phyloP scores from a whole-genome alignment of 2,888 invertebrate species.

The Dione vanillae region DNA sequence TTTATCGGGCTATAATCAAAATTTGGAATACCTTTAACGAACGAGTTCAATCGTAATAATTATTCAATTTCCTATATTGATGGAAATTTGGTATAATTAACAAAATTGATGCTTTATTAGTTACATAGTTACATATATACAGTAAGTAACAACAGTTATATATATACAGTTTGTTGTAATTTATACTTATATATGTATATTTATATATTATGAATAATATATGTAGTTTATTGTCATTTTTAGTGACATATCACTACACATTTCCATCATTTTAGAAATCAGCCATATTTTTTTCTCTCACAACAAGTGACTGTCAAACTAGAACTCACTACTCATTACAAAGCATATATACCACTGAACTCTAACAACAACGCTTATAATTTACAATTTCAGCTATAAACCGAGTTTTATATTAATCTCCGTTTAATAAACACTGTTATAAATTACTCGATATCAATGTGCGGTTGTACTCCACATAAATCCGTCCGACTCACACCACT shows the following conservation, averaged over 20 bases:
- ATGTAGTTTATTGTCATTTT: too few species aligned
- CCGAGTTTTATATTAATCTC: conserved; percentile 6
- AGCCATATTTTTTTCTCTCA: too few species aligned
- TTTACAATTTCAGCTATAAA: neutral
- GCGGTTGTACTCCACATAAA: conserved; percentile 36
- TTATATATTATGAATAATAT: too few species aligned
- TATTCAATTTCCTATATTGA: too few species aligned
- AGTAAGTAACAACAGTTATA: too few species aligned
- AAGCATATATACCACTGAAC: neutral
- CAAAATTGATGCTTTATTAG: neutral
- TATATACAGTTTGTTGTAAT: too few species aligned
- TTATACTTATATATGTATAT: neutral
- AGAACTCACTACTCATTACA: too few species aligned
- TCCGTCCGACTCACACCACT: conserved; percentile 7
- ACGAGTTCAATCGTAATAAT: neutral
- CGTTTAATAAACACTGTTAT: conserved; percentile 30
- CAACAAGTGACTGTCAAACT: too few species aligned
- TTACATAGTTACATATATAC: too few species aligned
- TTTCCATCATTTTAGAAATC: too few species aligned
- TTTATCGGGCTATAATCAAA: neutral
- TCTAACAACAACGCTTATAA: neutral
- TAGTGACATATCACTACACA: too few species aligned
- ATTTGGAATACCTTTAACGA: neutral
- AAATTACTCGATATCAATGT: conserved; percentile 35
- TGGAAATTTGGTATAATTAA: neutral